A percentile compares a stretch with the other conserved stretches of the same genome.
Evolutionary conservation across 2,113 vertebrate genomes (phyloP).

Genomic region (Acanthisitta chloris): DNA sequence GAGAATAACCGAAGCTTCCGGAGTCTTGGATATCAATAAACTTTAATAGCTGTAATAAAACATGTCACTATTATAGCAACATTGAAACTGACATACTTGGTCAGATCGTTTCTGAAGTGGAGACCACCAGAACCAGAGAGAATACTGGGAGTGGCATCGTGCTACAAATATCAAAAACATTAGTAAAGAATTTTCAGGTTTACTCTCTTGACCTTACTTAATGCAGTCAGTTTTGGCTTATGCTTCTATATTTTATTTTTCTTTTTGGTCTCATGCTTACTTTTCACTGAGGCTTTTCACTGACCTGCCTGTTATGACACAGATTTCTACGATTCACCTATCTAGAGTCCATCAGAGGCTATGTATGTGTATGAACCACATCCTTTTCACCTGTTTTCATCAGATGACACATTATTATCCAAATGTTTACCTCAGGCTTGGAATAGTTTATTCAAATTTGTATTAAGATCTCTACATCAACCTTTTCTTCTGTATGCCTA

Average conservation of each 20-base stretch:
- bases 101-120: not conserved
- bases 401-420: not conserved
- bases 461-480: not conserved
- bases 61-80: not conserved
- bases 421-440: not conserved
- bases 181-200: not conserved
- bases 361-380: not conserved
- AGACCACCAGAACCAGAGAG: not conserved
- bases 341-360: not conserved
- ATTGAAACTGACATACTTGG: not conserved
- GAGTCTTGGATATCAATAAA: not conserved
- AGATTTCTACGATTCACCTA: not conserved
- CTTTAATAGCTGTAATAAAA: not conserved
- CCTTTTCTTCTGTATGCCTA: not conserved
- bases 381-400: not conserved
- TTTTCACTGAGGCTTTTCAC: not conserved
- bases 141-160: not conserved
- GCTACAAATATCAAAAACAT: not conserved
- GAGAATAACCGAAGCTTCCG: not conserved
- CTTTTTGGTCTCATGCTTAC: not conserved
- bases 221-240: not conserved
- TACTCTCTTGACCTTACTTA: not conserved
- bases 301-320: not conserved
- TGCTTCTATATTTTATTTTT: not conserved
- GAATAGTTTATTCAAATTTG: not conserved